These are phyloP conservation scores for Nephrotoma flavescens DNA, from an alignment of 2,888 invertebrate genomes.

Conservation along the genomic window DNA sequence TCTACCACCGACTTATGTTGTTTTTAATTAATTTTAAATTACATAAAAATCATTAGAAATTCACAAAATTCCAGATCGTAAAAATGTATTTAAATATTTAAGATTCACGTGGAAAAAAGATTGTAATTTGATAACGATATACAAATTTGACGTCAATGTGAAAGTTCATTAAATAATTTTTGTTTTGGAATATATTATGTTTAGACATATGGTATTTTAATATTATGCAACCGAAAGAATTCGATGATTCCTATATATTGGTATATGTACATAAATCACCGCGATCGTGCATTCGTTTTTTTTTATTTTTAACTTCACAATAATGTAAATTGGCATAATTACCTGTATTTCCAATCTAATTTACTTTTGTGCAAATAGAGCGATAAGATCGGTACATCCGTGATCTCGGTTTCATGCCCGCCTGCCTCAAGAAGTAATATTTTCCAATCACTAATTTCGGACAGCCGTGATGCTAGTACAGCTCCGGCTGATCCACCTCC, in stretches of 20 bases:
- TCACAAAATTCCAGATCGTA: not conserved
- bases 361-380: conserved; percentile 79
- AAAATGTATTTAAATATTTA: not conserved
- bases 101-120: not conserved
- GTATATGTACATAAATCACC: no score
- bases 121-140: not conserved
- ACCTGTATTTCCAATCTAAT: conserved; percentile 82
- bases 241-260: not conserved
- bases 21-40: not conserved
- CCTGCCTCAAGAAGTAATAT: conserved; percentile 72
- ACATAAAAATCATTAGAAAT: not conserved
- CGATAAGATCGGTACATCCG: conserved; percentile 75
- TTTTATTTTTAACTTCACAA: not conserved
- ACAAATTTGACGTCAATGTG: not conserved
- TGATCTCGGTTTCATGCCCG: conserved; percentile 73
- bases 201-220: not conserved
- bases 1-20: not conserved
- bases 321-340: conserved; percentile 13
- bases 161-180: not conserved
- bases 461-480: conserved; percentile 65
- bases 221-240: not conserved
- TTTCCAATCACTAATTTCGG: conserved; percentile 64
- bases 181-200: not conserved
- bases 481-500: conserved; percentile 78
- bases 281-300: not conserved